Evolutionary conservation across 2,888 invertebrate genomes (phyloP).

Genomic region (Calameuta filiformis): DNA sequence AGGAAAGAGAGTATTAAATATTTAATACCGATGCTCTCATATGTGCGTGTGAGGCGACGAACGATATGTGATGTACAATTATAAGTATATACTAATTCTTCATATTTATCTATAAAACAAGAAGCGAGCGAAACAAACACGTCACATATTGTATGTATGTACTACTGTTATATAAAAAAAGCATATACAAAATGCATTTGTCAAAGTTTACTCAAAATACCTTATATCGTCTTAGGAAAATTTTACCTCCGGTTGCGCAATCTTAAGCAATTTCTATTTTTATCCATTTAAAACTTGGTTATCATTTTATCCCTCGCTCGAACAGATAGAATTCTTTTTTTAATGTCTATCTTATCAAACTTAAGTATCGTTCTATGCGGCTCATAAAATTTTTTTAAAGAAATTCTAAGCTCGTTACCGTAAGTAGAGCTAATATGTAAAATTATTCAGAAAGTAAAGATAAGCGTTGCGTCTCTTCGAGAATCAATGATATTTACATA

Average conservation of each 20-base stretch:
- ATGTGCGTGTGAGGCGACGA: not conserved
- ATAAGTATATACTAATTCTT: conserved; percentile 28
- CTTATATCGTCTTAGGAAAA: not conserved
- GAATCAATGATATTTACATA: not conserved
- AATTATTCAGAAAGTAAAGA: not conserved
- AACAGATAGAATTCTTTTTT: not conserved
- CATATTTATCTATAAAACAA: conserved; percentile 25
- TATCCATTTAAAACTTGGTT: not conserved
- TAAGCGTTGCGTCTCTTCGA: not conserved
- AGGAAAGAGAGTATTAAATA: not conserved
- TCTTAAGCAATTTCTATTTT: not conserved
- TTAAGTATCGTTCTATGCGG: not conserved
- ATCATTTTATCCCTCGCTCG: not conserved
- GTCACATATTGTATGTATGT: conserved; percentile 4
- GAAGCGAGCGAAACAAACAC: not conserved
- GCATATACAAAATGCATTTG: not conserved
- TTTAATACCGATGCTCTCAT: not conserved
- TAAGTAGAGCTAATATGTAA: not conserved
- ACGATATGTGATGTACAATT: conserved; percentile 27
- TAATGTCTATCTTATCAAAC: not conserved
- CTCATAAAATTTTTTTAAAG: not conserved
- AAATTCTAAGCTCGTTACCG: not conserved
- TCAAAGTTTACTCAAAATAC: not conserved
- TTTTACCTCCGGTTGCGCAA: not conserved
- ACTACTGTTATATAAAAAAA: conserved; percentile 4